Evolutionary conservation across 2,888 invertebrate genomes (phyloP), one percentile per base, ranked within the genome.

Genomic region (Macrosoma leucophasiata): DNA sequence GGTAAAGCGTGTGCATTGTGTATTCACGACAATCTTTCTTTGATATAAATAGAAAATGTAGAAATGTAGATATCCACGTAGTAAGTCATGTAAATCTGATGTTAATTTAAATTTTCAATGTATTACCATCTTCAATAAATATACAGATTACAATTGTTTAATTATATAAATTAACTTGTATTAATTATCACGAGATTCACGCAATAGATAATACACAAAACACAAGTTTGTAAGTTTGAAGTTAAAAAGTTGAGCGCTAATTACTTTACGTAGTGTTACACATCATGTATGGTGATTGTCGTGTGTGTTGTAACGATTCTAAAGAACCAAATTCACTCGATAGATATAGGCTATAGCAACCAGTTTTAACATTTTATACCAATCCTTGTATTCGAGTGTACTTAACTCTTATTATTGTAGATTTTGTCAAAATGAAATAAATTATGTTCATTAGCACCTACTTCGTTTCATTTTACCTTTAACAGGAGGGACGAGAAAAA

Each of bases 361-460:
- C 72, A 72, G 70, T 78, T 78, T 58, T 70, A 74, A 82, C 76
- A 73, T 84, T 82, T 84, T 81, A 77, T 84, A 84, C 84, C 79
- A 75, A 78, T 73, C 74, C 81, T 79, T 81, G 76, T 82, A 81
- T 78, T 82, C 67, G 77, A 79, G 74, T 78, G 82, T 84, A 84
- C 82, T 84, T 81, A 82, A 79, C 67, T 77, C 73, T 71, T 73
- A 76, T 62, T 71, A 78, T 56, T 74, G 78, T 82, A 82, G 81
- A 78, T 81, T 81, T 77, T 82, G 78, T 79, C 78, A 78, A 75
- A 73, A 66, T 59, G 68, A 74, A 81, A 77, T 78, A 81, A 81
- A 82, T 69, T 75, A 82, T 72, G 79, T 79, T 81, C 74, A 81
- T 73, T 81, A 82, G 78, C 73, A 74, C 63, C 62, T 32, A 34